Conservation (phyloP, 53 echinoderm and acorn worm species). For the Mesocentrotus franciscanus region DNA sequence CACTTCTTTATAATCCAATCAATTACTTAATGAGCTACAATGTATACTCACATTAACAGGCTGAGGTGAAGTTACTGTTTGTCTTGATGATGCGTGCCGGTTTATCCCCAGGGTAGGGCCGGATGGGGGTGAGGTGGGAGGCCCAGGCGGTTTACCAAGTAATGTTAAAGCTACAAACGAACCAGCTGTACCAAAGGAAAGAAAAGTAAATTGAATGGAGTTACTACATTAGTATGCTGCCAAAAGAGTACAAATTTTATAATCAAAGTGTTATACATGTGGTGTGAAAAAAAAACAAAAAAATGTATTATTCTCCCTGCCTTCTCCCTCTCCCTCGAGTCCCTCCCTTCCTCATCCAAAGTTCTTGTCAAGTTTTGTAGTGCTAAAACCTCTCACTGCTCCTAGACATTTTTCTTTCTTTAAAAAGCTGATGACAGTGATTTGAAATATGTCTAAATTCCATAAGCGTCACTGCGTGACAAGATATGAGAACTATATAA, state of each 20-base stretch:
- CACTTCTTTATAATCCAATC: no score
- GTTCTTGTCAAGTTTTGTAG: background rate
- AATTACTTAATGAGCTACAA: background rate
- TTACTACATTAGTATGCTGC: background rate
- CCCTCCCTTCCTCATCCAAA: background rate
- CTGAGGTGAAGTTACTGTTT: conserved; percentile 67
- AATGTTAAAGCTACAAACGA: conserved; percentile 74
- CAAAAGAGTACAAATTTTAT: background rate
- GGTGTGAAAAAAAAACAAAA: background rate
- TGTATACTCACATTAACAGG: conserved; percentile 71
- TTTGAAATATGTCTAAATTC: no score
- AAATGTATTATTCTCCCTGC: background rate
- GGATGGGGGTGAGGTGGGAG: conserved; percentile 59
- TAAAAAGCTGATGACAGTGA: no score
- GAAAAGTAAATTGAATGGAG: background rate
- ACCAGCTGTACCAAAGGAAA: conserved; percentile 64
- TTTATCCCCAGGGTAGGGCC: conserved; percentile 48
- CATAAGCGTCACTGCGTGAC: no score
- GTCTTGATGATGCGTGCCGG: conserved; percentile 54
- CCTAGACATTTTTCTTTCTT: background rate
- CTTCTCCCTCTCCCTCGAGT: background rate
- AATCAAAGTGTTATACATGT: background rate
- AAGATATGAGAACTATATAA: background rate
- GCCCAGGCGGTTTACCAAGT: conserved; percentile 74
- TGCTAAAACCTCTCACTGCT: background rate